Conservation (phyloP, 2,888 invertebrate species). For the Amiota communis region DNA sequence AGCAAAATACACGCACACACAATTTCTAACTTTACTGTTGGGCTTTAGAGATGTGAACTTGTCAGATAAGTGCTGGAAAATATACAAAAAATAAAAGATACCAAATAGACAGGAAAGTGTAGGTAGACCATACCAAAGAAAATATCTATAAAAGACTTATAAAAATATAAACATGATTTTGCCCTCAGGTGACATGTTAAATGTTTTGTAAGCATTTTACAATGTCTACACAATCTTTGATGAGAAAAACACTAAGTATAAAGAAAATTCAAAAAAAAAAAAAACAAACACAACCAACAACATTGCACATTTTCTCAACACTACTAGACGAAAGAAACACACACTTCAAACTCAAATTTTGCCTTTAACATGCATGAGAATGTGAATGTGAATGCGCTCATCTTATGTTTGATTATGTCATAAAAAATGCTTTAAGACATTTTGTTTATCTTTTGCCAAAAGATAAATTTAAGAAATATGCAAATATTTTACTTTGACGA, state of each 20-base stretch:
- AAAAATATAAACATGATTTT: constrained; percentile 38
- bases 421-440: constrained; percentile 15
- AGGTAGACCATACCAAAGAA: no score
- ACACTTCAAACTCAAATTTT: constrained; percentile 29
- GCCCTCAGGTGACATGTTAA: constrained; percentile 67
- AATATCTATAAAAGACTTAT: no score
- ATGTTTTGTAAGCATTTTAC: constrained; percentile 62
- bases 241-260: constrained; percentile 18
- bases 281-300: neutral
- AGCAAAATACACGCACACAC: no score
- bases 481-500: constrained; percentile 48
- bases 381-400: neutral
- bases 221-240: neutral
- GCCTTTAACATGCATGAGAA: no score
- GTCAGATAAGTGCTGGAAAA: constrained; percentile 43
- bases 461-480: constrained; percentile 66
- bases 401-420: constrained; percentile 8
- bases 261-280: constrained; percentile 28
- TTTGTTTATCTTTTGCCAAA: constrained; percentile 45
- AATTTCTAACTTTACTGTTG: neutral
- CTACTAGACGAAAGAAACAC: constrained; percentile 31
- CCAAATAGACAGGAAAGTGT: no score
- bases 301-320: constrained; percentile 29
- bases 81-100: constrained; percentile 5
- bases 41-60: neutral